phyloP scores from a whole-genome alignment of 2,113 vertebrate genomes.

The Chiloscyllium plagiosum region DNA sequence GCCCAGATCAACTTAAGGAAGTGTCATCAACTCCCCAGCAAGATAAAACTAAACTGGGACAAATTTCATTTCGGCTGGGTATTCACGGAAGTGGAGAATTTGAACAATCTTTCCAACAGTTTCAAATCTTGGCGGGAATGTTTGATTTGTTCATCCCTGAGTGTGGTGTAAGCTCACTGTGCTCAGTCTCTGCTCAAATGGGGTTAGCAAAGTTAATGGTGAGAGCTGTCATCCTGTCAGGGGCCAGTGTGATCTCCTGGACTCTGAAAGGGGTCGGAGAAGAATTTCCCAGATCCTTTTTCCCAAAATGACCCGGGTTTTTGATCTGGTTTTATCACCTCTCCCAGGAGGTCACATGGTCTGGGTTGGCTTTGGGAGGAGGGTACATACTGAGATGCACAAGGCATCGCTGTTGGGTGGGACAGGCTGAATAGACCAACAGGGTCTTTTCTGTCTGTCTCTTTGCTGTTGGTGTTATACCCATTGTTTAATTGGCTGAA shows the following conservation, averaged over 20 bases:
- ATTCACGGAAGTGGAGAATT: too few species aligned
- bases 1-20: too few species aligned
- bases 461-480: not conserved
- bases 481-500: not conserved
- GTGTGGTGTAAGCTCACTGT: too few species aligned
- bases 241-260: not conserved
- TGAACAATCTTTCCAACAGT: too few species aligned
- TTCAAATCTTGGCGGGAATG: too few species aligned
- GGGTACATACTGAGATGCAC: not conserved
- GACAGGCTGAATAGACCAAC: not conserved
- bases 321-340: not conserved
- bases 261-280: not conserved
- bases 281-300: not conserved
- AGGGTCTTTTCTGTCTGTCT: not conserved
- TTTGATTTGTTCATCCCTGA: too few species aligned
- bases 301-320: not conserved
- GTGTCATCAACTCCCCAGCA: too few species aligned
- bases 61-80: too few species aligned
- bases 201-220: not conserved
- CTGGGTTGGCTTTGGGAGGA: not conserved
- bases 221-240: not conserved
- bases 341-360: not conserved
- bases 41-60: too few species aligned
- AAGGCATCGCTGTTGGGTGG: not conserved
- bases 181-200: too few species aligned